Base-by-base conservation (phyloP, 2,888 invertebrate genomes). In the Meandrusa payeni region DNA sequence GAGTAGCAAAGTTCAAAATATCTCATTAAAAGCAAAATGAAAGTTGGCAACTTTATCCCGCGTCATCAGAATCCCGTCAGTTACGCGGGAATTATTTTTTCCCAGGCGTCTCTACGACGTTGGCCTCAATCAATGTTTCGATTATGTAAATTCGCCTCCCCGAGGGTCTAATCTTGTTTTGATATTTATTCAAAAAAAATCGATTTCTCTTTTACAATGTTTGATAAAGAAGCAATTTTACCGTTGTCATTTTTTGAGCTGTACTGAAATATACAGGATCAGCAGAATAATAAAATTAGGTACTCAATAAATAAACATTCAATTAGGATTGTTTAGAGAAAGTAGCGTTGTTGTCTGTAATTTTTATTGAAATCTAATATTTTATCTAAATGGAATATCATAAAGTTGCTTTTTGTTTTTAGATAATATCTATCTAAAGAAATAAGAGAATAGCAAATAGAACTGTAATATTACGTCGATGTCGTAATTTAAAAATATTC, bases 81-180 rank as follows among this genome's bases (percentile, higher is more conserved):
- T 9, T 27, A 1, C 2, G 17, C 26, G 15, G 10, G 24, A 26
- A 27, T 33, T 34, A 34, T 34, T 41, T 41, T 34, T 34, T 22
- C 23, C 29, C 10, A 23, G 29, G 29, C 39, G 28, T 39, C 15
- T 29, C 20, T 22, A 1, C 34, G 34, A 19, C 20, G 22, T 22
- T 7, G 22, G 79, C 76, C 74, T 71, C 83, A 83, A 85, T 83
- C 83, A 82, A 83, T 82, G 76, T 76, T 72, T 73, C 79, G 81
- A 82, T 82, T 80, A 85, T 83, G 82, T 69, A 83, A 81, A 69
- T 66, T 44, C 51, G 36, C 57, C 61, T 64, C 66, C 69, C 71
- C 55, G 41, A 33, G 27, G 27, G 34, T 27, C 33, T 41, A 34
- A 41, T 41, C 22, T 34, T 34, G 41, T 41, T 41, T 41, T 28